These are phyloP conservation scores for Rhopalosiphum nymphaeae DNA, from an alignment of 2,888 invertebrate species.

Conservation along the genomic window DNA sequence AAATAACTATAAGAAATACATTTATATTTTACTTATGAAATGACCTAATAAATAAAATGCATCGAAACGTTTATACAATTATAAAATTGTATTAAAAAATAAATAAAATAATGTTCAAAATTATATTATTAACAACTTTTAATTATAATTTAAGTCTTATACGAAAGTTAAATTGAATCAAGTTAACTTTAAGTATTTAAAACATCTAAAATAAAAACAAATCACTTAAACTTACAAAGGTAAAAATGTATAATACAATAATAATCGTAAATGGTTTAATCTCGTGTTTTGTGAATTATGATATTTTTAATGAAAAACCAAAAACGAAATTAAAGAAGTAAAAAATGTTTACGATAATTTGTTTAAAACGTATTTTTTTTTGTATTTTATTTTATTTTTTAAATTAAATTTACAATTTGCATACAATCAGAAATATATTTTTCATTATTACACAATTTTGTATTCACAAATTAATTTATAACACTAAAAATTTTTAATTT, in stretches of 20 bases:
- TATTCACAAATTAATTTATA: neutral
- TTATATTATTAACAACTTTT: neutral
- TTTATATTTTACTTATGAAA: neutral
- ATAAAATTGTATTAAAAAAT: neutral
- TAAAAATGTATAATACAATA: neutral
- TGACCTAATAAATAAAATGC: neutral
- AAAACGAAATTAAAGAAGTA: neutral
- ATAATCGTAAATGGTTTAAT: constrained; percentile 20
- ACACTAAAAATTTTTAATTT: neutral
- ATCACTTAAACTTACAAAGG: neutral
- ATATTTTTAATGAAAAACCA: constrained; percentile 13
- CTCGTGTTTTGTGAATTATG: neutral
- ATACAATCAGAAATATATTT: neutral
- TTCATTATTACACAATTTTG: neutral
- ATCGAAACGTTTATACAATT: neutral
- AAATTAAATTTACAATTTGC: neutral
- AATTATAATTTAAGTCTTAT: neutral
- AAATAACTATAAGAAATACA: neutral
- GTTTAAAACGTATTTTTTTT: neutral
- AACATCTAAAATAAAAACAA: neutral
- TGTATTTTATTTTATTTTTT: neutral
- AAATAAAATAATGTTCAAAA: neutral
- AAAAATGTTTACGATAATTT: neutral
- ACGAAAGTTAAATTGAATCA: neutral
- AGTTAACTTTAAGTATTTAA: neutral